Base-by-base conservation (phyloP, 2,113 vertebrate species). In the Carlito syrichta region DNA sequence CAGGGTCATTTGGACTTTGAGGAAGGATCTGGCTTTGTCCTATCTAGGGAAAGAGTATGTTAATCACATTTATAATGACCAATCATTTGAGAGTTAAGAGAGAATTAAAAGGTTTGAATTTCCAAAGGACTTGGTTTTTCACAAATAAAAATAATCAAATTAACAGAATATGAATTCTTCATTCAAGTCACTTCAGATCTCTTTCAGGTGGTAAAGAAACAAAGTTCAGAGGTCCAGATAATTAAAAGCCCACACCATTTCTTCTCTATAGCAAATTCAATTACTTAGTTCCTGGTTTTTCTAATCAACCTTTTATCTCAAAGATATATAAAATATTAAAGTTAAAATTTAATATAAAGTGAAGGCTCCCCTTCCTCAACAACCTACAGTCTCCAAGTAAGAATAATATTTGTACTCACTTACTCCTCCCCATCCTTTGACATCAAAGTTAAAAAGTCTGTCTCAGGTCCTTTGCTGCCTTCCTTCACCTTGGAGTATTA, bases 381-480 rank as follows among this genome's bases (percentile, higher is more conserved):
- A 85, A 58, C 19, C 22, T 32, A 3, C 68, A 52, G 38, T 90
- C 50, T 90, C 63, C 32, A 69, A 62, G 50, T 58, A 94, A 19
- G 3, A 11, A 71, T 68, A 79, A 27, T 86, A 19, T 95, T 50
- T 89, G 60, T 54, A 62, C 3, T 1, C 25, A 96, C 12, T 69
- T 50, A 91, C 1, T 82, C 77, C 45, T 86, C n/a, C 20, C 30
- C 6, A 77, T 66, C 43, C 1, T 68, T 91, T 77, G 9, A 85
- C 82, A 88, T 12, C 27, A 60, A 56, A 86, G 40, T 89, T 86
- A n/a, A 82, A 97, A 92, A 87, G 27, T 74, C 20, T 93, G 79
- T 96, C 48, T 91, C 68, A 85, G 19, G 25, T 30, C 14, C 63
- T 93, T 79, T 73, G 32, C 19, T 90, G 45, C 16, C 30, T 14